Evolutionary conservation across 2,797 vertebrate species (phyloP), one percentile per base, ranked within the genome.

Genomic region (Danio kyathit): DNA sequence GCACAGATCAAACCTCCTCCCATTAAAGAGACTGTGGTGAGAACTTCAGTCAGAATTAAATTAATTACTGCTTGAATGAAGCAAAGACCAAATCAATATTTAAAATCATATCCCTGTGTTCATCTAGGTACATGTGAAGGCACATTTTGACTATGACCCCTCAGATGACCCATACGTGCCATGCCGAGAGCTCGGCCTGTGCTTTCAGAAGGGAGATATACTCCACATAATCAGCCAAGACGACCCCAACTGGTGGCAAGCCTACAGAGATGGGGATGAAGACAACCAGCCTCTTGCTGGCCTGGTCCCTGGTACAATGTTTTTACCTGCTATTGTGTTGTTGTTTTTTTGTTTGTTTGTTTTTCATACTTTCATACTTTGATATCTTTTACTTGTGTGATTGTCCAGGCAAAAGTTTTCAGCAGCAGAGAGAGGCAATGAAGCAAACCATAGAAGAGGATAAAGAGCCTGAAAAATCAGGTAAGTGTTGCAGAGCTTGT

Each of bases 241-340:
- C 63, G 98, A 99, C 91, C 96, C 97, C 84, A 99, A 96, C 90
- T 99, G 98, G 98, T 99, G 98, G 98, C 98, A 99, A 89, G 98
- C 98, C 75, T 99, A 99, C 91, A 93, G 98, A 90, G 98, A 99
- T 38, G 98, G 97, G 40, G 98, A 99, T 46, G 97, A 99, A 91
- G 97, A 99, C 88, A 99, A 97, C 87, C 97, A 99, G 80, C 97
- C 96, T 8, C 89, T 99, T 63, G 98, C 98, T 71, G 98, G 98
- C 67, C 96, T 99, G 12, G 91, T 99, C 79, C 98, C 97, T 92
- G 97, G 98, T 99, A 91, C 80, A 67, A 13, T 14, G 5, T 49
- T n/a, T 54, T 29, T 29, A 11, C 41, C 17, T 63, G 9, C 16
- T 70, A 1, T 71, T 56, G 6, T 72, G 4, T 56, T 76, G 4